Base-by-base conservation (phyloP, 1,140 invertebrate species). In the Lepidurus packardi region DNA sequence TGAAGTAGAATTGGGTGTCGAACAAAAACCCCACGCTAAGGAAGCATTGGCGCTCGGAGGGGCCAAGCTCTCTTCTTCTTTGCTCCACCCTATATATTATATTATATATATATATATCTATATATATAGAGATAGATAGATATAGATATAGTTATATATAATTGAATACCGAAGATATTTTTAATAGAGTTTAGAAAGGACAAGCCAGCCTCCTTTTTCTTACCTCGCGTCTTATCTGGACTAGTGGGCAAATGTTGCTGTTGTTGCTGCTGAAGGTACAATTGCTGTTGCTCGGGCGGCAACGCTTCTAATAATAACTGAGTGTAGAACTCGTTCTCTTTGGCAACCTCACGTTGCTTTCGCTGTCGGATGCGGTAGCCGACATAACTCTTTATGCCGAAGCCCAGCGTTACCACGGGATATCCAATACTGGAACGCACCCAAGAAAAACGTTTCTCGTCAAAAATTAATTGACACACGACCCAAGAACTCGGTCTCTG, bases 271-370 rank as follows among this genome's bases (percentile, higher is more conserved):
- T 82, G 76, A 76, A 81, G 65, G 80, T 82, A 78, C 82, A 87
- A 85, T 80, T 84, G 83, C 83, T 87, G 83, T 81, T 87, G 85
- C 82, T 86, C 86, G 79, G 87, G 83, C 77, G 95, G 95, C 84
- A 98, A 86, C 80, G 96, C 95, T 87, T 97, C 92, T 83, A 93
- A 90, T 85, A 98, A 87, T 82, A 98, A 88, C 85, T 97, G 93
- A 87, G 95, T 91, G 86, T 97, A 97, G 88, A 97, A 97, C 85
- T 96, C 93, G 87, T 98, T 98, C 86, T 96, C 94, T 86, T 94
- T 94, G 78, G 94, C 92, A 81, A 98, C 94, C 84, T 96, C 94
- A 85, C 93, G 92, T 87, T 98, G 95, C 85, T 93, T 93, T 81
- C 94, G 90, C 90, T 95, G 89, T 21, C 94, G 90, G 89, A 97